phyloP scores from a whole-genome alignment of 2,888 invertebrate species.

The Allygus modestus region DNA sequence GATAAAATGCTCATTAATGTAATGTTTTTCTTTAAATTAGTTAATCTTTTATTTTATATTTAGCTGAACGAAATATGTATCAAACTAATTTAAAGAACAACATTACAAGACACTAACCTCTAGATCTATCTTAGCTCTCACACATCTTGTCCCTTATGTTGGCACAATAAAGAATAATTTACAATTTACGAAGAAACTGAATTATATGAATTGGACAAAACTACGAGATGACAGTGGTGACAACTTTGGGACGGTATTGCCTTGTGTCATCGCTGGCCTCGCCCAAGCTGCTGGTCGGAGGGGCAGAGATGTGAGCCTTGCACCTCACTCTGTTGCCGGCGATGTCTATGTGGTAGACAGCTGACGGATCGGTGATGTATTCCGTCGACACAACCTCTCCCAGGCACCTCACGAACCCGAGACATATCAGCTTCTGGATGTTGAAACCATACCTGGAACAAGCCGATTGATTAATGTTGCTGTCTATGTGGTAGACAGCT shows the following conservation, averaged over 20 bases:
- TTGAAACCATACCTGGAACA: conserved; percentile 81
- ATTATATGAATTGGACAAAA: too few relatives aligned
- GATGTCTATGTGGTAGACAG: conserved; percentile 83
- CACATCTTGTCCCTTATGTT: too few relatives aligned
- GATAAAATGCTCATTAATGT: too few relatives aligned
- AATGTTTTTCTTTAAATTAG: too few relatives aligned
- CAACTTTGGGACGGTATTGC: conserved; percentile 60
- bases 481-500: conserved; percentile 82
- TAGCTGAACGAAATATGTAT: too few relatives aligned
- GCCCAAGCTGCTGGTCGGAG: conserved; percentile 70
- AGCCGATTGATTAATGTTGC: conserved; percentile 81
- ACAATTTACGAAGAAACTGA: too few relatives aligned
- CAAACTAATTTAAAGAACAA: too few relatives aligned
- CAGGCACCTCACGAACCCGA: conserved; percentile 81
- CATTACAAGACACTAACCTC: too few relatives aligned
- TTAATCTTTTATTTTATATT: too few relatives aligned
- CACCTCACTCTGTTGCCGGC: conserved; percentile 80
- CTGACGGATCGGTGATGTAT: conserved; percentile 79
- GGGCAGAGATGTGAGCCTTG: conserved; percentile 80
- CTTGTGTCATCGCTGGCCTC: background rate
- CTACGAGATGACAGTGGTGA: conserved; percentile 59
- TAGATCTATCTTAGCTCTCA: too few relatives aligned
- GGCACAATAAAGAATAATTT: too few relatives aligned
- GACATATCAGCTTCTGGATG: conserved; percentile 80
- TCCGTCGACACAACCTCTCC: conserved; percentile 76